phyloP scores from a whole-genome alignment of 2,113 vertebrate genomes.

The Coturnix japonica region DNA sequence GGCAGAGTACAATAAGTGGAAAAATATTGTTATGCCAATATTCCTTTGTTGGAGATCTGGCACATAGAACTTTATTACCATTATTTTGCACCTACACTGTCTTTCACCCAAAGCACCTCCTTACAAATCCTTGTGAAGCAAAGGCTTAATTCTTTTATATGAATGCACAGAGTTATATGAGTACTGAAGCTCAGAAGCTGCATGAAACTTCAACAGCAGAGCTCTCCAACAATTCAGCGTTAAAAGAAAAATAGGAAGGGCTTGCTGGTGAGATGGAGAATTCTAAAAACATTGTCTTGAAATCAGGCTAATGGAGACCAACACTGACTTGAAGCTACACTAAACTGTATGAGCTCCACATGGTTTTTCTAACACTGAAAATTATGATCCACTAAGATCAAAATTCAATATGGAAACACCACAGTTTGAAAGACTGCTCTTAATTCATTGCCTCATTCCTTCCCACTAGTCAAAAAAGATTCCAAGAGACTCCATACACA shows the following conservation, averaged over 20 bases:
- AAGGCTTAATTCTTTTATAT: background rate
- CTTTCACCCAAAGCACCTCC: background rate
- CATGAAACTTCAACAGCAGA: background rate
- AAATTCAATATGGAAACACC: background rate
- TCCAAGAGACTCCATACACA: background rate
- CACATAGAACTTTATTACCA: background rate
- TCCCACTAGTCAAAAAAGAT: background rate
- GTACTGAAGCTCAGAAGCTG: background rate
- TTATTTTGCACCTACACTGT: background rate
- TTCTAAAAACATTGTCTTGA: background rate
- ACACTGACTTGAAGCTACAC: background rate
- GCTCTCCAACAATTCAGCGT: background rate
- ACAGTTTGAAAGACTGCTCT: background rate
- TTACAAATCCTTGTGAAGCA: background rate
- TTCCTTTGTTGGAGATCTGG: background rate
- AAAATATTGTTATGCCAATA: background rate
- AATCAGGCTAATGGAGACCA: background rate
- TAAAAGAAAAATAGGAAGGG: background rate
- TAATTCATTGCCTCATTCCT: background rate
- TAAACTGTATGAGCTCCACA: background rate
- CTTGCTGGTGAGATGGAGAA: background rate
- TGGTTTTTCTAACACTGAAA: background rate
- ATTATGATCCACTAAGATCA: background rate
- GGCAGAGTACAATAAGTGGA: background rate
- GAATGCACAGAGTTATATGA: background rate